These are phyloP conservation scores for Hemaris fuciformis DNA, from an alignment of 2,888 invertebrate species.

Conservation along the genomic window DNA sequence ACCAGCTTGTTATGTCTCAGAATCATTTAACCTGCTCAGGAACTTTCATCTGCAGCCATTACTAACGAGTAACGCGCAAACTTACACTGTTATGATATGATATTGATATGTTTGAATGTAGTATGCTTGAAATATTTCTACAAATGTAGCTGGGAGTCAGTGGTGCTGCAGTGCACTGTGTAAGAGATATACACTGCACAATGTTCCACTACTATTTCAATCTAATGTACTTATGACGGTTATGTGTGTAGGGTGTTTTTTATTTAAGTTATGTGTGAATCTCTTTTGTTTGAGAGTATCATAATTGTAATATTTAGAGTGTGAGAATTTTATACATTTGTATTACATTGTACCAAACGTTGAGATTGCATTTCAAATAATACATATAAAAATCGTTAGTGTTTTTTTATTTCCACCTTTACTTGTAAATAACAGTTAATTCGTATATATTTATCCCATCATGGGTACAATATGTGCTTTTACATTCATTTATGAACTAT, in stretches of 20 bases:
- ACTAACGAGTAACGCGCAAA: conserved; percentile 49
- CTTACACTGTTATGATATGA: conserved; percentile 21
- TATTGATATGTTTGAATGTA: background rate
- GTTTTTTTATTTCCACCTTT: conserved; percentile 44
- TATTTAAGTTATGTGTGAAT: conserved; percentile 57
- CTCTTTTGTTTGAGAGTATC: conserved; percentile 55
- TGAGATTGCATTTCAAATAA: conserved; percentile 79
- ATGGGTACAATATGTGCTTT: background rate
- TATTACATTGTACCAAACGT: conserved; percentile 76
- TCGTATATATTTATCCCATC: background rate
- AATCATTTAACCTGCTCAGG: conserved; percentile 26
- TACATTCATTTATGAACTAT: conserved; percentile 7
- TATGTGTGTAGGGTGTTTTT: conserved; percentile 38
- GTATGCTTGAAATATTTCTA: background rate
- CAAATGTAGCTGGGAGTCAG: conserved; percentile 21
- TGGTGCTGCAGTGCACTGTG: conserved; percentile 40
- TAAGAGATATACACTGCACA: conserved; percentile 24
- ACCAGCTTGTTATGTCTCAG: conserved; percentile 29
- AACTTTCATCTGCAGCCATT: conserved; percentile 45
- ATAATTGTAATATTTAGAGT: conserved; percentile 39
- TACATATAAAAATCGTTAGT: conserved; percentile 57
- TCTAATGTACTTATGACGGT: conserved; percentile 37
- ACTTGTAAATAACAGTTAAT: background rate
- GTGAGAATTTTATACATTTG: conserved; percentile 77
- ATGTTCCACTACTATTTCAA: conserved; percentile 23